A percentile compares a stretch with the other conserved stretches of the same genome.
Evolutionary conservation across 1,140 invertebrate genomes (phyloP).

Genomic region (Drosophila lini): DNA sequence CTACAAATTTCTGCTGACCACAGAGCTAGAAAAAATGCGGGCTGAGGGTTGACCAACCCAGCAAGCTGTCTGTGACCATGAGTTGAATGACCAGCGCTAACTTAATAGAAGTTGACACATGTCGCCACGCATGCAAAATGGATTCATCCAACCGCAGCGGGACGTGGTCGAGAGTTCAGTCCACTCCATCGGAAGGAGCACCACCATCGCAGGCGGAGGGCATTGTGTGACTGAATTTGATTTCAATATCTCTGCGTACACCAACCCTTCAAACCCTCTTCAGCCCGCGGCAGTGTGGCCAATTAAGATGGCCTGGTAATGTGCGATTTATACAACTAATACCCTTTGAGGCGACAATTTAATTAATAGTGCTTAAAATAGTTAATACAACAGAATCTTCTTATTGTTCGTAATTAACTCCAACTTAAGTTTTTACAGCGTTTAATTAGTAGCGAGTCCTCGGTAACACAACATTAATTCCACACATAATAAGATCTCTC

Average conservation of each 20-base stretch:
- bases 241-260: constrained; percentile 58
- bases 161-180: constrained; percentile 30
- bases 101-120: constrained; percentile 82
- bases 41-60: not conserved
- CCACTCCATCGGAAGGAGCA: constrained; percentile 5
- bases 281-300: constrained; percentile 35
- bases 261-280: constrained; percentile 1
- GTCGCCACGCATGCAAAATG: constrained; percentile 80
- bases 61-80: constrained; percentile 41
- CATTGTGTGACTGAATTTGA: constrained; percentile 53
- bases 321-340: constrained; percentile 32
- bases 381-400: not conserved
- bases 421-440: not conserved
- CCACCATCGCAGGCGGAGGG: constrained; percentile 7
- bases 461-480: not conserved
- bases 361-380: not conserved
- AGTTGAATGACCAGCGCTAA: constrained; percentile 77
- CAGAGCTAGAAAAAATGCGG: constrained; percentile 20
- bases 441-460: not conserved
- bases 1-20: constrained; percentile 43
- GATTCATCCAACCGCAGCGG: constrained; percentile 71
- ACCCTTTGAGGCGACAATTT: not conserved
- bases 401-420: not conserved
- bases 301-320: constrained; percentile 55
- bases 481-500: not conserved